Evolutionary conservation across 2,888 invertebrate genomes (phyloP).

Genomic region (Erpobdella octoculata): DNA sequence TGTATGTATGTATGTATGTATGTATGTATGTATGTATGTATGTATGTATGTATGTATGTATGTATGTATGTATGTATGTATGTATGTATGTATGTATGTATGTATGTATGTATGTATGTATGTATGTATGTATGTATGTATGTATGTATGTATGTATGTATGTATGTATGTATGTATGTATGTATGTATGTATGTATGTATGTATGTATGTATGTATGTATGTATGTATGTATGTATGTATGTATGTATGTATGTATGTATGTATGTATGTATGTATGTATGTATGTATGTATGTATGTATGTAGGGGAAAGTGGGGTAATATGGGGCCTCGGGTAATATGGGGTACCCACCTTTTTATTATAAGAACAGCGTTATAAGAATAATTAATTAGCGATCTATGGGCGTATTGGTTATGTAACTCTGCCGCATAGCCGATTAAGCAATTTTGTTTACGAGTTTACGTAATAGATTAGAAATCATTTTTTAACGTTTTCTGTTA

Average conservation of each 20-base stretch:
- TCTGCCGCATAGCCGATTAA: too few relatives aligned
- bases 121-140: constrained; percentile 21
- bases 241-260: constrained; percentile 1
- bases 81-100: constrained; percentile 32
- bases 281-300: constrained; percentile 13
- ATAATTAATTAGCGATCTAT: too few relatives aligned
- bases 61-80: constrained; percentile 30
- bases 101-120: constrained; percentile 23
- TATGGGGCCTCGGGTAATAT: too few relatives aligned
- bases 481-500: too few relatives aligned
- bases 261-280: constrained; percentile 15
- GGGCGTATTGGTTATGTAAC: neutral
- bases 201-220: constrained; percentile 6
- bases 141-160: constrained; percentile 7
- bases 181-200: neutral
- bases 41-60: constrained; percentile 22
- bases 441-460: too few relatives aligned
- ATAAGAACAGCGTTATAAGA: too few relatives aligned
- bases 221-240: neutral
- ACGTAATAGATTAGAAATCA: too few relatives aligned
- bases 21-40: constrained; percentile 23
- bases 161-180: constrained; percentile 15
- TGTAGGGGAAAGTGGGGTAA: too few relatives aligned
- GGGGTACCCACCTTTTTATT: too few relatives aligned
- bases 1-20: constrained; percentile 25